Percentiles rank a stretch among this genome's conserved stretches.
Evolutionary conservation across 2,888 invertebrate genomes (phyloP).

Genomic region (Abrostola tripartita): DNA sequence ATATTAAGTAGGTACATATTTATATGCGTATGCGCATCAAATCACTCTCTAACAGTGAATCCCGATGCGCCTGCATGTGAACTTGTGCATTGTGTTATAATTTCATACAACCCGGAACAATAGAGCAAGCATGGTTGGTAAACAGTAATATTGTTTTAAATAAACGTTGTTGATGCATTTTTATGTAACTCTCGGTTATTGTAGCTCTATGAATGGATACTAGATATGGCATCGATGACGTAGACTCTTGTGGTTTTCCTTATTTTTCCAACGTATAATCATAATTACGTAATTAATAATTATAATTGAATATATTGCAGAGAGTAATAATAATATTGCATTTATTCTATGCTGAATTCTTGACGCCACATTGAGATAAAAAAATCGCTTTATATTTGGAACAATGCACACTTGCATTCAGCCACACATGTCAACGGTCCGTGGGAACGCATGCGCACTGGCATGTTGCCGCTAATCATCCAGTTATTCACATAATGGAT

Average conservation of each 20-base stretch:
- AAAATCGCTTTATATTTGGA: conserved; percentile 27
- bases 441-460: conserved; percentile 55
- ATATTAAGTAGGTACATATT: conserved; percentile 1
- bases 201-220: background rate
- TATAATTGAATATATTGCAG: too few relatives aligned
- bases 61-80: conserved; percentile 52
- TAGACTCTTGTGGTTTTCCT: conserved; percentile 12
- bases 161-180: too few relatives aligned
- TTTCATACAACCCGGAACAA: conserved; percentile 56
- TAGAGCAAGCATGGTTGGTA: conserved; percentile 25
- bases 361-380: background rate
- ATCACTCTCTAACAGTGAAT: conserved; percentile 29
- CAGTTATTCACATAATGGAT: conserved; percentile 24
- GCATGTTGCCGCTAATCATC: conserved; percentile 47
- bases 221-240: too few relatives aligned
- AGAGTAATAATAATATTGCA: too few relatives aligned
- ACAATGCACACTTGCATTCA: conserved; percentile 56
- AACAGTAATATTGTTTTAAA: too few relatives aligned
- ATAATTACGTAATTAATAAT: background rate
- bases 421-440: conserved; percentile 50
- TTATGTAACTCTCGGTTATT: background rate
- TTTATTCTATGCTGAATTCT: background rate
- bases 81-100: conserved; percentile 24
- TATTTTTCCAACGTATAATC: background rate
- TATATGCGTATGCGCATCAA: too few relatives aligned